A percentile compares a stretch with the other conserved stretches of the same genome.
These are phyloP conservation scores for Porites lobata DNA, from an alignment of 92 coral and sea anemone species.

Conservation along the genomic window DNA sequence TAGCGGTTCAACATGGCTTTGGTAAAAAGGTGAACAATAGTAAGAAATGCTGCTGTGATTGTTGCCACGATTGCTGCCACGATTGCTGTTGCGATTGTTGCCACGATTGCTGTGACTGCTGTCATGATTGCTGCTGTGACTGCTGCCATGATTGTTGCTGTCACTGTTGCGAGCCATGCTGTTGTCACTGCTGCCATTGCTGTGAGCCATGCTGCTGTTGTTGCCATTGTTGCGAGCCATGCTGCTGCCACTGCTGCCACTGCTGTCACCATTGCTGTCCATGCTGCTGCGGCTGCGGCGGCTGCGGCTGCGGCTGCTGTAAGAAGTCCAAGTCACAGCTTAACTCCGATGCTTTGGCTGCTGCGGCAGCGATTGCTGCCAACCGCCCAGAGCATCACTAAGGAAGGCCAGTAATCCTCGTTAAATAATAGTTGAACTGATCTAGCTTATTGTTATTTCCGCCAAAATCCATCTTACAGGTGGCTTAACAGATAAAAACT, in stretches of 20 bases:
- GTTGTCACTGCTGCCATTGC: slow-evolving; percentile 72
- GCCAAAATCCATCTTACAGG: too few species aligned
- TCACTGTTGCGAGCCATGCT: slow-evolving; percentile 62
- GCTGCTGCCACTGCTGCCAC: slow-evolving; percentile 51
- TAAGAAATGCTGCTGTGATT: slow-evolving; percentile 58
- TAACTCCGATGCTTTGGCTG: slow-evolving; percentile 47
- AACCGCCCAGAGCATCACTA: slow-evolving; percentile 48
- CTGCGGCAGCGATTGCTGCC: slow-evolving; percentile 52
- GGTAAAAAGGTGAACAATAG: slow-evolving; percentile 40
- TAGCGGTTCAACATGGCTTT: slow-evolving; percentile 49
- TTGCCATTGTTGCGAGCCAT: slow-evolving; percentile 62
- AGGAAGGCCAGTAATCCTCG: neutral
- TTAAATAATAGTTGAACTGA: neutral
- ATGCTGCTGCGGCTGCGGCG: slow-evolving; percentile 51
- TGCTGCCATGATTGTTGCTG: slow-evolving; percentile 81
- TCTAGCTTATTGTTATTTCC: neutral
- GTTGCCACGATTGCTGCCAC: slow-evolving; percentile 40
- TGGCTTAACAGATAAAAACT: too few species aligned
- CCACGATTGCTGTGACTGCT: slow-evolving; percentile 62
- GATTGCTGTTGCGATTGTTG: slow-evolving; percentile 68
- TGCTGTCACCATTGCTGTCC: slow-evolving; percentile 58
- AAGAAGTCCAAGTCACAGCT: slow-evolving; percentile 54
- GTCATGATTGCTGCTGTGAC: slow-evolving; percentile 73
- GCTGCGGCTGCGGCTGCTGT: slow-evolving; percentile 61
- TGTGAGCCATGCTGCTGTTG: slow-evolving; percentile 80